phyloP scores from a whole-genome alignment of 2,797 vertebrate species.

The Micrastur ruficollis region DNA sequence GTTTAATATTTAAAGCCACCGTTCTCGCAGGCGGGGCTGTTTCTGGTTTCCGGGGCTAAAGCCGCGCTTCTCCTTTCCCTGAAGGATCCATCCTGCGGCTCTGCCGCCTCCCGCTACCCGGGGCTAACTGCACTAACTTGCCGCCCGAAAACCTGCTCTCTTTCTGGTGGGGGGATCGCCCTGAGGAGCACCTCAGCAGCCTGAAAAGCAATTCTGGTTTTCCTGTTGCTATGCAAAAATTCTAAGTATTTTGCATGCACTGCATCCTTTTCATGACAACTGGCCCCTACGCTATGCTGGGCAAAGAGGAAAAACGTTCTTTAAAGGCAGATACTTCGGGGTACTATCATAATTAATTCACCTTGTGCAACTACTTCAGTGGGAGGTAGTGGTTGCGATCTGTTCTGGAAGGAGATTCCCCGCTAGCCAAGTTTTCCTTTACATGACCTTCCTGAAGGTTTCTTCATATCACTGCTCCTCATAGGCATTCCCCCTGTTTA shows the following conservation, averaged over 20 bases:
- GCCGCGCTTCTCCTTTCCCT: not conserved
- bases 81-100: not conserved
- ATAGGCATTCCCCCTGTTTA: not conserved
- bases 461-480: not conserved
- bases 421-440: not conserved
- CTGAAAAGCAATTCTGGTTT: not conserved
- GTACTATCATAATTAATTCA: not conserved
- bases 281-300: not conserved
- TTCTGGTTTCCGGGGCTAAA: not conserved
- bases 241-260: not conserved
- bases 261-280: not conserved
- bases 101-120: not conserved
- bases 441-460: not conserved
- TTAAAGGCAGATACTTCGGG: not conserved
- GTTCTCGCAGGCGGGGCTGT: not conserved
- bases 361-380: not conserved
- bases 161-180: not conserved
- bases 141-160: not conserved
- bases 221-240: not conserved
- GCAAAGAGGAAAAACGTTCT: not conserved
- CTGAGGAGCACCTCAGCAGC: too few species aligned
- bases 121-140: not conserved
- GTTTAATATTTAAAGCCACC: not conserved
- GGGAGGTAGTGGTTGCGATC: not conserved
- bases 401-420: not conserved